Conservation (phyloP, 2,797 vertebrate genomes). For the Synanceia verrucosa region DNA sequence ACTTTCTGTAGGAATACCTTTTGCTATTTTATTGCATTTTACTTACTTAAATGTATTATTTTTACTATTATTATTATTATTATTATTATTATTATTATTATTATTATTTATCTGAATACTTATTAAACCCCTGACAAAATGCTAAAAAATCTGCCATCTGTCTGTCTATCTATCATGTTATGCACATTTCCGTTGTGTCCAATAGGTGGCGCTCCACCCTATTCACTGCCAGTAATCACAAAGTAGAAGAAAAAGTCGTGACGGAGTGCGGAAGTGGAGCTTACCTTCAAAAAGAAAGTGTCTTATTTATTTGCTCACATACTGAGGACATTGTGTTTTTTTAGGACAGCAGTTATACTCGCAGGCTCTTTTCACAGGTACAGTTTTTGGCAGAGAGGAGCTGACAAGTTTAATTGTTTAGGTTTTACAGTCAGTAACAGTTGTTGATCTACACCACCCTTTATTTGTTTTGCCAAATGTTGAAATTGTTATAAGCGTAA, state of each 20-base stretch:
- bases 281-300: not conserved
- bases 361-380: not conserved
- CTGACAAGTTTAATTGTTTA: not conserved
- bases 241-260: conserved; percentile 26
- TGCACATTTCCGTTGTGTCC: too few species aligned
- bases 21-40: too few species aligned
- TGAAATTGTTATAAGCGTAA: not conserved
- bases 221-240: not conserved
- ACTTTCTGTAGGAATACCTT: not conserved
- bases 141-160: too few species aligned
- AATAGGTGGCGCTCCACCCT: conserved; percentile 1
- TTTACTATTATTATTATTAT: too few species aligned
- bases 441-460: too few species aligned
- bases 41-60: too few species aligned
- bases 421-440: not conserved
- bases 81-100: too few species aligned
- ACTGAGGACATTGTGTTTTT: not conserved
- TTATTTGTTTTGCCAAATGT: not conserved
- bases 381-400: not conserved
- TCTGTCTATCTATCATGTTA: too few species aligned
- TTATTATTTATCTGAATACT: too few species aligned
- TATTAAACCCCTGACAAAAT: too few species aligned
- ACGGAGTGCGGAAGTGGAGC: conserved; percentile 25
- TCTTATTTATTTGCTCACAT: not conserved
- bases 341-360: not conserved